phyloP scores from a whole-genome alignment of 2,113 vertebrate genomes.

The Trichechus manatus region DNA sequence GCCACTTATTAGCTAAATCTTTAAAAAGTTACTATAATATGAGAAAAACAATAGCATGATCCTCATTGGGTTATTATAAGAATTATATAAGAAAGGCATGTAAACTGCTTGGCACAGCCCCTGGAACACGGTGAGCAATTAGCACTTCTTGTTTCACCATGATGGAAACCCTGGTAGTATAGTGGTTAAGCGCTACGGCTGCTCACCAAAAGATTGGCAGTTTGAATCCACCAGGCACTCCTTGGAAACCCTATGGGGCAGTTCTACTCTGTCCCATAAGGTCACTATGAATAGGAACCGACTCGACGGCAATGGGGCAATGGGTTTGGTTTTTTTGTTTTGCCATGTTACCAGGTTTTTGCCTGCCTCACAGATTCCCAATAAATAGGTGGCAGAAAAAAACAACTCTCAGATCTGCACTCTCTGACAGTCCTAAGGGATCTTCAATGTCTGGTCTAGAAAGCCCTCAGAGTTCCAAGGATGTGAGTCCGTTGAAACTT shows the following conservation, averaged over 20 bases:
- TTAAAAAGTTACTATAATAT: slow-evolving; percentile 14
- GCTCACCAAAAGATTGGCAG: no score
- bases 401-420: background rate
- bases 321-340: background rate
- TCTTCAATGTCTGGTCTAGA: background rate
- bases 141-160: background rate
- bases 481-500: background rate
- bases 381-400: background rate
- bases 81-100: background rate
- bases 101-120: background rate
- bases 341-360: background rate
- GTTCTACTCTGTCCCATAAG: no score
- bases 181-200: no score
- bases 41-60: background rate
- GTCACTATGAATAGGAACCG: no score
- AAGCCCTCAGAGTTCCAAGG: background rate
- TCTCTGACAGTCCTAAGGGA: background rate
- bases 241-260: no score
- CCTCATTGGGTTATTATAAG: background rate
- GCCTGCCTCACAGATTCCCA: background rate
- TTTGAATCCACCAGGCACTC: no score
- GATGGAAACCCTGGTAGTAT: no score
- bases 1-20: background rate
- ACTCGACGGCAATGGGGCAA: no score
- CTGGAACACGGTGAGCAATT: background rate